Evolutionary conservation across 2,888 invertebrate species (phyloP).

Genomic region (Harpalus rubripes): DNA sequence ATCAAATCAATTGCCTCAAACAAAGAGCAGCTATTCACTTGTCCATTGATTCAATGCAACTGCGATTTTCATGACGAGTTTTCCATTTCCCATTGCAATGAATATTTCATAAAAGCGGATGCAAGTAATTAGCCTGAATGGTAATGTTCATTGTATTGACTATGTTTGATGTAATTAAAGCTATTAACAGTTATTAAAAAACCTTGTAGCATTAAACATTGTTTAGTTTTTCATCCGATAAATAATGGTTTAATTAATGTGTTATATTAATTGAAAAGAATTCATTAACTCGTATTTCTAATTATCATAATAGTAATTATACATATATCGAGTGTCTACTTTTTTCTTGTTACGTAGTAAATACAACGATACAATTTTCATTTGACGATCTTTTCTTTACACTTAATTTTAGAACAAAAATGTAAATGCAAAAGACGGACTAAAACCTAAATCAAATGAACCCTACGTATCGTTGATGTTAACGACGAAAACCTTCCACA

Average conservation of each 20-base stretch:
- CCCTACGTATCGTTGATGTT: no score
- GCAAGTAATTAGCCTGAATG: conserved; percentile 13
- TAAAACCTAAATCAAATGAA: no score
- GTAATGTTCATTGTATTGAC: conserved; percentile 13
- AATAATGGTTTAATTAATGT: conserved; percentile 5
- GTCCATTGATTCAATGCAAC: background rate
- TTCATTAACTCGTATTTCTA: background rate
- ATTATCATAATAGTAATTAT: background rate
- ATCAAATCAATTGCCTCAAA: background rate
- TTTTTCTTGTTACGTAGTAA: background rate
- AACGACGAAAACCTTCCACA: no score
- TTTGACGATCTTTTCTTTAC: no score
- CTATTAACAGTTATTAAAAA: conserved; percentile 46
- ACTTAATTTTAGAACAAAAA: no score
- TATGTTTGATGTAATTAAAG: conserved; percentile 35
- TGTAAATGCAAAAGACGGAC: no score
- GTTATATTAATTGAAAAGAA: conserved; percentile 19
- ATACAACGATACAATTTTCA: no score
- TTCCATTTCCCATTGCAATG: background rate
- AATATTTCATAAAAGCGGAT: conserved; percentile 22
- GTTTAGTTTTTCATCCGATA: conserved; percentile 25
- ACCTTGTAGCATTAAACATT: conserved; percentile 35
- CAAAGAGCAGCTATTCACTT: background rate
- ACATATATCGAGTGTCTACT: no score
- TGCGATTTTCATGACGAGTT: background rate